Evolutionary conservation across 1,140 invertebrate genomes (phyloP).

Genomic region (Himalopsyche phryganea): DNA sequence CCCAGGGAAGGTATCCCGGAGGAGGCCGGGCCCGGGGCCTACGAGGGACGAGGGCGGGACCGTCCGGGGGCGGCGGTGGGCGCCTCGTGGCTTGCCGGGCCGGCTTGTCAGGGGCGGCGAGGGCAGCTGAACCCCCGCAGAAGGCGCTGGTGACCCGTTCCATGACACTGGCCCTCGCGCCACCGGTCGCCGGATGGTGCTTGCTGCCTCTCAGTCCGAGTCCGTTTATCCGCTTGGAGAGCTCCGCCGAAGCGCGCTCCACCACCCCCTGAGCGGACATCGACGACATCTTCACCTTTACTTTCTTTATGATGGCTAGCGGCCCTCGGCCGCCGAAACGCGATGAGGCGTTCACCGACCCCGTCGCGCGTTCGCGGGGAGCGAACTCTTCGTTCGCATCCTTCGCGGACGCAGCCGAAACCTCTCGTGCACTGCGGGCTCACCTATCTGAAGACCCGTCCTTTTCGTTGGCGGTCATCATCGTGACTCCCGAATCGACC

Average conservation of each 20-base stretch:
- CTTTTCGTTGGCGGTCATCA: too few species aligned
- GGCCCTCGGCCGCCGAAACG: constrained; percentile 11
- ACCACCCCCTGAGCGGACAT: constrained; percentile 78
- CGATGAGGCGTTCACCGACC: not conserved
- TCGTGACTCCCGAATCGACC: too few species aligned
- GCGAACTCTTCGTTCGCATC: not conserved
- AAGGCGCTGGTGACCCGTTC: constrained; percentile 80
- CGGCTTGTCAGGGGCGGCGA: constrained; percentile 39
- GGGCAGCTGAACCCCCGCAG: constrained; percentile 59
- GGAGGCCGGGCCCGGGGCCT: constrained; percentile 42
- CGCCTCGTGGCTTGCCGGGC: constrained; percentile 16
- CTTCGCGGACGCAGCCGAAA: not conserved
- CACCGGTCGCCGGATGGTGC: constrained; percentile 48
- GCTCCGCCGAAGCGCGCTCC: constrained; percentile 81
- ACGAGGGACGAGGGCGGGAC: constrained; percentile 38
- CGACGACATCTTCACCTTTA: constrained; percentile 53
- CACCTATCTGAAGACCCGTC: not conserved
- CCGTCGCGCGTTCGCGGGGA: not conserved
- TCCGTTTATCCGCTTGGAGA: constrained; percentile 83
- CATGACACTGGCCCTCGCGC: constrained; percentile 64
- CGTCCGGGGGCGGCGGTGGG: constrained; percentile 37
- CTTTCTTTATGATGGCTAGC: constrained; percentile 48
- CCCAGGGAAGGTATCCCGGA: constrained; percentile 60
- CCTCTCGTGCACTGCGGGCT: not conserved
- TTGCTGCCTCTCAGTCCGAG: constrained; percentile 72